Base-by-base conservation (phyloP, 1,140 invertebrate species). In the Pseudomyrmex sp. region DNA sequence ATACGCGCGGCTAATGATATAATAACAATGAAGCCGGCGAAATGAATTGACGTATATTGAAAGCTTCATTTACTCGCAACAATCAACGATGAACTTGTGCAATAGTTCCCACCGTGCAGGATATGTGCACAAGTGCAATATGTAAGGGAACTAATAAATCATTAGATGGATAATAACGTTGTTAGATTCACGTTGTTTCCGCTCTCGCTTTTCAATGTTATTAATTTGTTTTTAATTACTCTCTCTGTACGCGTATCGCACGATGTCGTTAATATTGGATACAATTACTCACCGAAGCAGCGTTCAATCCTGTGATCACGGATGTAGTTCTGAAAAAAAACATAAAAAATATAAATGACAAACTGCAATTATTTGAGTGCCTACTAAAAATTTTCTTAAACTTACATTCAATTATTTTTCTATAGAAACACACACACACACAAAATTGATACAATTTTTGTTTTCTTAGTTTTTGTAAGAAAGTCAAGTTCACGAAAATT, bases 41-140 rank as follows among this genome's bases (percentile, higher is more conserved):
- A 76, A 75, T 65, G n/a, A 12, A 50, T 75, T 65, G 46, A 15
- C 59, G 20, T 12, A 61, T 15, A 62, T 48, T 23, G 20, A n/a
- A 63, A 18, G n/a, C n/a, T 18, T 66, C 18, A 46, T 66, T 66
- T 66, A 4, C 44, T 66, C 13, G 26, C 56, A 58, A 58, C 15
- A 58, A n/a, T 15, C 35, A 35, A 58, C 35, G 35, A 20, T 50
- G 44, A 75, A 75, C 23, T n/a, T 65, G 44, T 59, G 18, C 46
- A 10, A 26, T n/a, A 54, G 23, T 8, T 66, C 12, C n/a, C 35
- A 35, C 15, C 5, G 20, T 48, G 2, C 9, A 65, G 46, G 15
- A 63, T 75, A 65, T 63, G 62, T 54, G 12, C 44, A 4, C 44
- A 75, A 63, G 20, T 50, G 73, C 46, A 75, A n/a, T 50, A 65